phyloP scores from a whole-genome alignment of 2,113 vertebrate genomes.

The Oceanites oceanicus region DNA sequence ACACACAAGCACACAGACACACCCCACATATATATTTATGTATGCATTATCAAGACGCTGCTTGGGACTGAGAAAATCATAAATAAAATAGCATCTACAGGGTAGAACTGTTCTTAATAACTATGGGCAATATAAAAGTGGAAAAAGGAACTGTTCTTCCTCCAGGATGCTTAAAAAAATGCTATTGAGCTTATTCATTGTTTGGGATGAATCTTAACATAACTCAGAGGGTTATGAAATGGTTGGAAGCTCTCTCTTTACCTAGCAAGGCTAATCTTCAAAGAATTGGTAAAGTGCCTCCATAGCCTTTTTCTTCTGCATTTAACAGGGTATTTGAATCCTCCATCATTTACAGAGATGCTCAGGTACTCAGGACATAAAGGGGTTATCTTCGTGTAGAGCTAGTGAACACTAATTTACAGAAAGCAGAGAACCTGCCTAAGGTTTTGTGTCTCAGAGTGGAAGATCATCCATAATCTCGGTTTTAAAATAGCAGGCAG shows the following conservation, averaged over 20 bases:
- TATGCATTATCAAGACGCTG: not conserved
- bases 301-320: not conserved
- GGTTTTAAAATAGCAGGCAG: not conserved
- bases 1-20: not conserved
- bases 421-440: not conserved
- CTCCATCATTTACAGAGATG: not conserved
- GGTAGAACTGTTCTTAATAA: not conserved
- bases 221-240: not conserved
- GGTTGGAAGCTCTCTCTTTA: not conserved
- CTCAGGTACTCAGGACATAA: not conserved
- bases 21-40: not conserved
- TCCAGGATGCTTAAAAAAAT: not conserved
- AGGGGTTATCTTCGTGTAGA: not conserved
- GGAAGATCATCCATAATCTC: not conserved
- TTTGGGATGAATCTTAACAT: not conserved
- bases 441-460: not conserved
- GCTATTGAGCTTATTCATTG: not conserved
- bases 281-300: not conserved
- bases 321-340: not conserved
- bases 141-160: not conserved
- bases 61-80: not conserved
- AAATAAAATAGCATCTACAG: not conserved
- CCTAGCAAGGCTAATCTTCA: not conserved
- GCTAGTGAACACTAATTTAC: not conserved
- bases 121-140: not conserved